phyloP scores from a whole-genome alignment of 2,888 invertebrate species.

The Odontocolon sp. region DNA sequence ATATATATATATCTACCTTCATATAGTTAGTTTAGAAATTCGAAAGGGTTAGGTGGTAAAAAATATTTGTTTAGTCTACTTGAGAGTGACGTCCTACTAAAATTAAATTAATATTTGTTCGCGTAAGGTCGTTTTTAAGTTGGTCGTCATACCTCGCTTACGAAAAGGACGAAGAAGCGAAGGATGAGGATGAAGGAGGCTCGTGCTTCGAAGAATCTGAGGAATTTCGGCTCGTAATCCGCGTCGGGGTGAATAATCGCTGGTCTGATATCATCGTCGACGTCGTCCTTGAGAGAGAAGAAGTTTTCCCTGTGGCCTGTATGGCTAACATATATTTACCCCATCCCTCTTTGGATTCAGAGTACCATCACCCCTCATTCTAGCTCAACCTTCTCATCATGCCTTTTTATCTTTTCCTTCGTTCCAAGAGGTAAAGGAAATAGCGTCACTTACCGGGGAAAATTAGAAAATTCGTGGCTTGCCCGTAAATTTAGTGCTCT shows the following conservation, averaged over 20 bases:
- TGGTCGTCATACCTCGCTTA: conserved; percentile 57
- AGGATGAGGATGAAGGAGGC: conserved; percentile 7
- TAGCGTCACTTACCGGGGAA: conserved; percentile 21
- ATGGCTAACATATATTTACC: conserved; percentile 60
- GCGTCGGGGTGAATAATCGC: conserved; percentile 62
- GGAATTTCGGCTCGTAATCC: conserved; percentile 63
- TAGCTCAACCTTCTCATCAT: conserved; percentile 16
- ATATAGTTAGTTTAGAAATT: no score
- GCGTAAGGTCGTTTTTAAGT: conserved; percentile 23
- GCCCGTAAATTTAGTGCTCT: conserved; percentile 34
- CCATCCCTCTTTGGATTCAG: conserved; percentile 38
- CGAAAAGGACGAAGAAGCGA: not conserved
- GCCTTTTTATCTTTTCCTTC: not conserved
- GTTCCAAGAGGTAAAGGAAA: conserved; percentile 15
- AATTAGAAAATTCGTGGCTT: conserved; percentile 45
- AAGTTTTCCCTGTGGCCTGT: conserved; percentile 27
- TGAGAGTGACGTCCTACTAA: conserved; percentile 6
- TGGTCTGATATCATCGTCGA: conserved; percentile 51
- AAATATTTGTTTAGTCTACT: conserved; percentile 10
- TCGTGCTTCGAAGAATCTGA: conserved; percentile 61
- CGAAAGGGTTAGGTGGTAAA: conserved; percentile 16
- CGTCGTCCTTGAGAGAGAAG: conserved; percentile 20
- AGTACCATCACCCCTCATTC: conserved; percentile 13
- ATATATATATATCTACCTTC: no score
- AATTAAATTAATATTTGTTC: conserved; percentile 49